Conservation (phyloP, 1,140 invertebrate species). For the Rhyacophila brunnea region DNA sequence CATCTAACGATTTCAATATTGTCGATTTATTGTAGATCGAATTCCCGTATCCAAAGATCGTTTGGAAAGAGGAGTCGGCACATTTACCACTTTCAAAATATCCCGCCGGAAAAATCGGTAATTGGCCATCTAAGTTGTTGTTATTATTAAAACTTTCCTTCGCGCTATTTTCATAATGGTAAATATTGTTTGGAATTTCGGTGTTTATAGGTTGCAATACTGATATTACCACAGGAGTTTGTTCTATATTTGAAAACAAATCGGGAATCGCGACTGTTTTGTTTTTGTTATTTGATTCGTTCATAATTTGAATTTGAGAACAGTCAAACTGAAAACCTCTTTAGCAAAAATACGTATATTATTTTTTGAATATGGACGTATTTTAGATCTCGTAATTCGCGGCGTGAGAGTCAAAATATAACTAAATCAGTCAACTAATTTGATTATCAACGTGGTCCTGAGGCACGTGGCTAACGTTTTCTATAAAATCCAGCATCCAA, state of each 20-base stretch:
- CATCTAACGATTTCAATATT: conserved; percentile 1
- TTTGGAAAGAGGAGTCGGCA: conserved; percentile 17
- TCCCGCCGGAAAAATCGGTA: not conserved
- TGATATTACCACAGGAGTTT: not conserved
- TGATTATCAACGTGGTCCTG: too few species aligned
- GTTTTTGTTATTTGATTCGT: conserved; percentile 10
- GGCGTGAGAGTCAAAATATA: too few species aligned
- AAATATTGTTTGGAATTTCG: not conserved
- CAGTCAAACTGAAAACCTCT: too few species aligned
- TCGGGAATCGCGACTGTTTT: not conserved
- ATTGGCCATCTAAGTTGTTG: not conserved
- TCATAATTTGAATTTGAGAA: conserved; percentile 1
- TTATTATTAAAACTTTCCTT: not conserved
- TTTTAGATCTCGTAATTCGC: too few species aligned
- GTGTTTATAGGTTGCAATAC: not conserved
- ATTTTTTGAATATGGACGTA: too few species aligned
- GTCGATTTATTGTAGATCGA: conserved; percentile 24
- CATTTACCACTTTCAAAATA: conserved; percentile 12
- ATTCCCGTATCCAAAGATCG: conserved; percentile 25
- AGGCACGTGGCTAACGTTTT: too few species aligned
- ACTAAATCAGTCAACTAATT: too few species aligned
- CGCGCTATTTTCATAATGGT: too few species aligned
- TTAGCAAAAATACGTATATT: too few species aligned
- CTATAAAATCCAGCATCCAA: conserved; percentile 9
- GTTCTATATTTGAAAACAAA: conserved; percentile 9